Conservation (phyloP, 2,888 invertebrate genomes). For the Cheilosia variabilis region DNA sequence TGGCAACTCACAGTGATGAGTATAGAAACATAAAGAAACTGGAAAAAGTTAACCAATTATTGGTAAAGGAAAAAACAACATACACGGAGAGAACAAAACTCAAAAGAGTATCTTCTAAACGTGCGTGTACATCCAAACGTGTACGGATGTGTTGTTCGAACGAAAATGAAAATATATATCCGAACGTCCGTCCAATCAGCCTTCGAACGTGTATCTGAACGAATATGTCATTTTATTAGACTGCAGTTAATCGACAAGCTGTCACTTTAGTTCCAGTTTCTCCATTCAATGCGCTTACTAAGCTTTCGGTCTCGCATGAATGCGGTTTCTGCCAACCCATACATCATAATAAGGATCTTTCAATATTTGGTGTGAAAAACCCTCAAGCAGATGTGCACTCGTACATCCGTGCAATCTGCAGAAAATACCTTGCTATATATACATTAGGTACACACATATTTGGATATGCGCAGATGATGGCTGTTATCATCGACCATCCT, state of each 20-base stretch:
- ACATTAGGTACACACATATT: not conserved
- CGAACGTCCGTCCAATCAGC: not conserved
- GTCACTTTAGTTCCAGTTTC: constrained; percentile 36
- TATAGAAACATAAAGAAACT: too few relatives aligned
- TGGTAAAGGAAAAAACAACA: not conserved
- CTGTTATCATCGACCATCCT: constrained; percentile 33
- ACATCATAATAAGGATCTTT: constrained; percentile 33
- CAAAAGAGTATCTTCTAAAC: not conserved
- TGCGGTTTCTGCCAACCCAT: constrained; percentile 12
- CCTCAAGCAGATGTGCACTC: constrained; percentile 30
- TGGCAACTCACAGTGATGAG: not conserved
- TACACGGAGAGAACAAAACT: not conserved
- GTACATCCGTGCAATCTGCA: constrained; percentile 24
- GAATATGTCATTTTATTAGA: constrained; percentile 23
- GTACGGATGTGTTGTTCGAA: not conserved
- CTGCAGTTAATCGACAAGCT: constrained; percentile 37
- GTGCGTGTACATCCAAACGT: not conserved
- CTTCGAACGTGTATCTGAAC: constrained; percentile 6
- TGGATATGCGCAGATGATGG: constrained; percentile 23
- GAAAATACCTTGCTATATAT: constrained; percentile 18
- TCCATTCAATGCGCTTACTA: constrained; percentile 10
- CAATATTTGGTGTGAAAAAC: constrained; percentile 31
- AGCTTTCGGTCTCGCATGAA: constrained; percentile 7
- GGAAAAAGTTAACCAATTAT: not conserved
- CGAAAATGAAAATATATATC: not conserved